Evolutionary conservation across 2,888 invertebrate genomes (phyloP).

Genomic region (Parnassius apollo): DNA sequence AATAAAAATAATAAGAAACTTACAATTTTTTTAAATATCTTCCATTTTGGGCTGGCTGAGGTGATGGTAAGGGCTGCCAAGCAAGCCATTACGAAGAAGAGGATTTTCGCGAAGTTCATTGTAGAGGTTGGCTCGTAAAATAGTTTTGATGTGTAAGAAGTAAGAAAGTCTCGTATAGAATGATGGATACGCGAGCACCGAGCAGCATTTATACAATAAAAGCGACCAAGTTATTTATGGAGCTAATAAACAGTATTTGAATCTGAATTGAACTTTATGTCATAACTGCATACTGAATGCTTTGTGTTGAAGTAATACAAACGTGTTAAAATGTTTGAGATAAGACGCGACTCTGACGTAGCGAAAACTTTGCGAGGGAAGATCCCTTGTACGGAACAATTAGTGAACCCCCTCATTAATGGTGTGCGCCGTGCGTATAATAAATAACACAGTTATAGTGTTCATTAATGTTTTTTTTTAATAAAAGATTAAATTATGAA

Average conservation of each 20-base stretch:
- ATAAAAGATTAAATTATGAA: too few species aligned
- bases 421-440: not conserved
- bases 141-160: not conserved
- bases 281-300: not conserved
- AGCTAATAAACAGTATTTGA: not conserved
- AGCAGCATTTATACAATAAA: conserved; percentile 7
- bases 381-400: not conserved
- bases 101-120: conserved; percentile 39
- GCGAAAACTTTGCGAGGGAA: not conserved
- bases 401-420: not conserved
- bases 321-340: too few species aligned
- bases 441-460: too few species aligned
- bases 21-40: conserved; percentile 53
- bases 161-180: not conserved
- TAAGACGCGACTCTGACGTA: too few species aligned
- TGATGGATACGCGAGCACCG: conserved; percentile 5
- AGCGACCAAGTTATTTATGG: not conserved
- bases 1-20: conserved; percentile 32
- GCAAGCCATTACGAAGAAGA: conserved; percentile 48
- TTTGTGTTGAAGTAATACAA: too few species aligned
- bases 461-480: too few species aligned
- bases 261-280: not conserved
- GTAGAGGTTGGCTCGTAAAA: not conserved
- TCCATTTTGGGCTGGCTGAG: conserved; percentile 47
- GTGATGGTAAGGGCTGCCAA: conserved; percentile 42